These are phyloP conservation scores for Eurois occulta DNA, from an alignment of 2,888 invertebrate genomes.

Conservation along the genomic window DNA sequence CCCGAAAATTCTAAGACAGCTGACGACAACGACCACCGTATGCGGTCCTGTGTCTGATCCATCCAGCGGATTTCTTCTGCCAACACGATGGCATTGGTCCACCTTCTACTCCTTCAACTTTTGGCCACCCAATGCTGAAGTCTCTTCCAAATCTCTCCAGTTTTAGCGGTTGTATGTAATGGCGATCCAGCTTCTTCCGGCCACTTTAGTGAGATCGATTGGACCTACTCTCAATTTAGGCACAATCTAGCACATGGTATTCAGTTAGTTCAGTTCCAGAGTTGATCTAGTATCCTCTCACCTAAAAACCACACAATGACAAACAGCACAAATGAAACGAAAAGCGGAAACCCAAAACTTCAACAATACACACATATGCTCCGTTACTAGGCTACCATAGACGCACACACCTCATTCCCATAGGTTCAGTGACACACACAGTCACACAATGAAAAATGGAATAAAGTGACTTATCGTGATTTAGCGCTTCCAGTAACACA, in stretches of 20 bases:
- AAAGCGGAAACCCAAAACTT: constrained; percentile 43
- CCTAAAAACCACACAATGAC: constrained; percentile 25
- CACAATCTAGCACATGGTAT: too few species aligned
- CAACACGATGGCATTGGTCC: background rate
- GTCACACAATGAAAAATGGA: constrained; percentile 42
- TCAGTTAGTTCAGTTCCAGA: background rate
- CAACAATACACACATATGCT: constrained; percentile 38
- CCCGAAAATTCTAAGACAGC: background rate
- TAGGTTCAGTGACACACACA: constrained; percentile 55
- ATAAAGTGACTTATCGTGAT: constrained; percentile 55
- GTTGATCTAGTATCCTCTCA: constrained; percentile 5
- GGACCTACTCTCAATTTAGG: background rate
- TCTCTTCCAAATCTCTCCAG: too few species aligned
- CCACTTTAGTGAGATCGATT: background rate
- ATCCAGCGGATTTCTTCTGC: background rate
- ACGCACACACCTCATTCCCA: constrained; percentile 53
- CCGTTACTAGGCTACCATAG: constrained; percentile 57
- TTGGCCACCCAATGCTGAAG: background rate
- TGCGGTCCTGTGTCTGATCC: background rate
- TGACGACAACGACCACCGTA: too few species aligned
- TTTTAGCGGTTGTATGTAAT: background rate
- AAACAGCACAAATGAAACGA: constrained; percentile 29
- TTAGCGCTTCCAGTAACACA: constrained; percentile 42
- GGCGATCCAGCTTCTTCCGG: background rate
- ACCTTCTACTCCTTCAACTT: background rate